Conservation (phyloP, 2,113 vertebrate genomes). For the Bubo blakistoni region DNA sequence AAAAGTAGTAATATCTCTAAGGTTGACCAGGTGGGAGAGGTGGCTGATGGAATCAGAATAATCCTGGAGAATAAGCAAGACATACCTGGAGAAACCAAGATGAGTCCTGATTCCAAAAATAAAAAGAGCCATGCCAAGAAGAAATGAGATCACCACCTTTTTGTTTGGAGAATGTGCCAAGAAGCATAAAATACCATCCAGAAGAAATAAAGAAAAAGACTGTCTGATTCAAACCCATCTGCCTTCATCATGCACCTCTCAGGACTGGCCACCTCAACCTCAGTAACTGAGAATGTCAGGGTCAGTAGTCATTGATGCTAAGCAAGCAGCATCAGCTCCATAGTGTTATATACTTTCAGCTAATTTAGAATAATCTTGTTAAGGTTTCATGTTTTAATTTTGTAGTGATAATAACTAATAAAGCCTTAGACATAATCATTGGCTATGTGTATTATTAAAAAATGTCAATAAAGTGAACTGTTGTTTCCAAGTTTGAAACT, state of each 20-base stretch:
- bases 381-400: neutral
- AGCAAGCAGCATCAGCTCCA: neutral
- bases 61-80: neutral
- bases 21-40: neutral
- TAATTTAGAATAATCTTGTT: neutral
- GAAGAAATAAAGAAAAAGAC: neutral
- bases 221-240: neutral
- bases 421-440: neutral
- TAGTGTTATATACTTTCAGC: neutral
- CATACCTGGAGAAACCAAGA: neutral
- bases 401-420: neutral
- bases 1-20: neutral
- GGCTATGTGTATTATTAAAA: neutral
- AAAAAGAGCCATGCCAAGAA: neutral
- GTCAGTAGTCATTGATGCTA: neutral
- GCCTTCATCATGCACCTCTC: neutral
- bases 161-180: neutral
- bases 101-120: neutral
- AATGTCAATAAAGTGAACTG: neutral
- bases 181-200: neutral
- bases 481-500: neutral
- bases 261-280: neutral
- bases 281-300: neutral
- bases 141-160: neutral
- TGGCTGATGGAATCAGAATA: neutral